These are phyloP conservation scores for Vireo griseus DNA, from an alignment of 2,797 vertebrate genomes.

Conservation along the genomic window DNA sequence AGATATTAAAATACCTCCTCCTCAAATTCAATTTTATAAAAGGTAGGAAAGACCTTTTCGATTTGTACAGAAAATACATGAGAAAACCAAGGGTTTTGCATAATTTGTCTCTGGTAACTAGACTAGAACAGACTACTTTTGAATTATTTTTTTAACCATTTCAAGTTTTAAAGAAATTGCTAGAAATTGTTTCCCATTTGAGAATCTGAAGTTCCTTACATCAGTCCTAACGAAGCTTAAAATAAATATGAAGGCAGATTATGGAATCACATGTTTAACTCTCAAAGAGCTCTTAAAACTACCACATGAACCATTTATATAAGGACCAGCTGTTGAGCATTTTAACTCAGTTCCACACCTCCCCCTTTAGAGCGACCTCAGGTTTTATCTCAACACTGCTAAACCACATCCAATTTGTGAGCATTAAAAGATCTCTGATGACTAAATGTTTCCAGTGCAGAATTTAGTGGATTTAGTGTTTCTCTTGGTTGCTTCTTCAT, in stretches of 20 bases:
- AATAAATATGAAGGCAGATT: background rate
- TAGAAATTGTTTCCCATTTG: background rate
- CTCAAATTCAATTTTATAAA: background rate
- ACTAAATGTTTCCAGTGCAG: background rate
- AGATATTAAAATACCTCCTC: constrained; percentile 17
- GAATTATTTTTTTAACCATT: background rate
- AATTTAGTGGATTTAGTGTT: background rate
- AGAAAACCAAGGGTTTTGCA: background rate
- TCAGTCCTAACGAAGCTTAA: background rate
- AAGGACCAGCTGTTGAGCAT: background rate
- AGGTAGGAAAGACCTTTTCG: background rate
- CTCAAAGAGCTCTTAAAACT: background rate
- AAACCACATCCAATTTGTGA: background rate
- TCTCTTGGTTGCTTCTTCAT: background rate
- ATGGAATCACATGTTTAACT: background rate
- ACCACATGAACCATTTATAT: background rate
- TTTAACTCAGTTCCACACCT: background rate
- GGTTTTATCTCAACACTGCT: background rate
- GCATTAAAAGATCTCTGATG: background rate
- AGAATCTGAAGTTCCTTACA: background rate
- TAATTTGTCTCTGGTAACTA: background rate
- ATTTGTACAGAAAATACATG: background rate
- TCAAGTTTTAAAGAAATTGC: background rate
- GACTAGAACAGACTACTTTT: background rate
- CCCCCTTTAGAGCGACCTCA: background rate